Evolutionary conservation across 1,140 invertebrate genomes (phyloP), one percentile per base, ranked within the genome.

Genomic region (Sinonovacula constricta): DNA sequence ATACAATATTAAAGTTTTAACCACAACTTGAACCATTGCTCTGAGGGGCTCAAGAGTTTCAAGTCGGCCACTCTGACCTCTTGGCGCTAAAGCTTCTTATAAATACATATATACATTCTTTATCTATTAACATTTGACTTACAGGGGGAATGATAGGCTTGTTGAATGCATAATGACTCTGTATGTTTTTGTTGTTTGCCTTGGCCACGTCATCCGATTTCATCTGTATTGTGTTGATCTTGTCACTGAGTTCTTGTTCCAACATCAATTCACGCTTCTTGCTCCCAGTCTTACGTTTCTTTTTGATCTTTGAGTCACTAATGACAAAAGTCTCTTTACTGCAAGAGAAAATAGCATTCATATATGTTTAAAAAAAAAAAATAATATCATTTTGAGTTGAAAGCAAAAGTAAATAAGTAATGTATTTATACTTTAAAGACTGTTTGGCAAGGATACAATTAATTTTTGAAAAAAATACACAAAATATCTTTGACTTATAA

Each of bases 101-200:
- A n/a, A n/a, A n/a, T n/a, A n/a, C 7, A 49, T 26, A 72, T 30
- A 15, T 22, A 51, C n/a, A n/a, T n/a, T n/a, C n/a, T 45, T 45
- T 33, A 24, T 12, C 0, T 3, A 59, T n/a, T n/a, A 24, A 51
- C 7, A 51, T 14, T 14, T n/a, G 49, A 83, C 85, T 86, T 81
- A 89, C 88, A 18, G 85, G 84, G 51, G 86, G 87, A 49, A 88
- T 83, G 3, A 81, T 67, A 1, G 85, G 83, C 77, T 89, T 87
- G 67, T 88, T 88, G 67, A 85, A 89, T 31, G 85, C 83, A 80
- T 89, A 89, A 57, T 87, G 85, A 81, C 87, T 88, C 51, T 81
- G 79, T 54, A 85, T 74, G 36, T 80, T 81, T 36, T 80, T 85
- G 53, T 77, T 83, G 63, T 76, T 67, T 18, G 79, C 53, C 54